Evolutionary conservation across 2,113 vertebrate genomes (phyloP).

Genomic region (Etheostoma spectabile): DNA sequence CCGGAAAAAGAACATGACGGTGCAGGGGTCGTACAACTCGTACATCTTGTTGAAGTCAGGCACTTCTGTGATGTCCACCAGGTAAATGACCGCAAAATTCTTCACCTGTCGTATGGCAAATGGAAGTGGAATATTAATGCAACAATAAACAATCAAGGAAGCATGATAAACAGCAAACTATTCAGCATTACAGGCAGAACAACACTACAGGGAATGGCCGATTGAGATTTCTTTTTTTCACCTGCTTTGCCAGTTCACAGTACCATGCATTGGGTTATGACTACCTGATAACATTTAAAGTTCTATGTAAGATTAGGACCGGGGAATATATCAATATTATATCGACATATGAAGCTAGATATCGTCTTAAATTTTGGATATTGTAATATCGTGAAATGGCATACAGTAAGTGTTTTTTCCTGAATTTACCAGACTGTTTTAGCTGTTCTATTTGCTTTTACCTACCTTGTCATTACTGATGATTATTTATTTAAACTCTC

Average conservation of each 20-base stretch:
- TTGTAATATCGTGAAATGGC: too few species aligned
- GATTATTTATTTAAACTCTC: too few species aligned
- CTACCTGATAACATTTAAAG: background rate
- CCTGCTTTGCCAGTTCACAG: background rate
- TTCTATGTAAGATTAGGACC: background rate
- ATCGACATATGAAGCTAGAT: too few species aligned
- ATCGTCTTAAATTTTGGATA: too few species aligned
- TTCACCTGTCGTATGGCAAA: constrained; percentile 89
- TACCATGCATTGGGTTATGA: background rate
- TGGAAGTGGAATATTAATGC: background rate
- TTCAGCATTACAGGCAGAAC: background rate
- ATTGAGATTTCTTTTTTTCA: too few species aligned
- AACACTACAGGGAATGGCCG: background rate
- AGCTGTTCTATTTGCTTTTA: too few species aligned
- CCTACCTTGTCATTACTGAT: too few species aligned
- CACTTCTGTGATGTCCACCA: constrained; percentile 99
- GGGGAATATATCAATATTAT: too few species aligned
- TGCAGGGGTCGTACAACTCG: constrained; percentile 97
- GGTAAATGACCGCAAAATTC: constrained; percentile 98
- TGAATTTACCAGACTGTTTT: too few species aligned
- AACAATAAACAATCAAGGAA: background rate
- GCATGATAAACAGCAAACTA: background rate
- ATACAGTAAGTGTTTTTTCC: too few species aligned
- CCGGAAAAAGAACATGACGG: constrained; percentile 99
- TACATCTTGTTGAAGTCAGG: constrained; percentile 99